Percentiles rank a stretch among this genome's conserved stretches.
Conservation (phyloP, 1,140 invertebrate species). For the Diprion similis region DNA sequence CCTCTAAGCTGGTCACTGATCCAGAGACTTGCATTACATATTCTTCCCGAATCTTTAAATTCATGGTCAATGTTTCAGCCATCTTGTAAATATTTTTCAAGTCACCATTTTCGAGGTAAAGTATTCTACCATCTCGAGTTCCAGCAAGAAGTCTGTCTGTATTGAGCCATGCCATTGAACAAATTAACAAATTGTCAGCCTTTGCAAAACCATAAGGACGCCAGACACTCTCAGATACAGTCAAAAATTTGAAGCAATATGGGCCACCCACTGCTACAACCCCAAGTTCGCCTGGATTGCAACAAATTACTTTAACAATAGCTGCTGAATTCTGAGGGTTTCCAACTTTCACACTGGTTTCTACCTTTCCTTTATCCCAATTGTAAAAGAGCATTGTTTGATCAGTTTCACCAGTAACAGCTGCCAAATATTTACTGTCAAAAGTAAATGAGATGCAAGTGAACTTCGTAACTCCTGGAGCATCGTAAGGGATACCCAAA, state of each 20-base stretch:
- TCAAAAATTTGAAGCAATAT: constrained; percentile 77
- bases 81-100: constrained; percentile 70
- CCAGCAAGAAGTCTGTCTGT: constrained; percentile 79
- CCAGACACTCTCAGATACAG: constrained; percentile 80
- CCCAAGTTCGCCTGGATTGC: constrained; percentile 80
- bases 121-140: constrained; percentile 73
- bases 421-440: constrained; percentile 80
- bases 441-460: constrained; percentile 78
- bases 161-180: constrained; percentile 75
- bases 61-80: constrained; percentile 62
- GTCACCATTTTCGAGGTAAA: constrained; percentile 83
- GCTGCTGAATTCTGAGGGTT: constrained; percentile 67
- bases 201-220: constrained; percentile 84
- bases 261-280: constrained; percentile 77
- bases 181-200: constrained; percentile 76
- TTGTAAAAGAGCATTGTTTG: constrained; percentile 83
- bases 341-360: constrained; percentile 75
- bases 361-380: constrained; percentile 84
- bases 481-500: constrained; percentile 65
- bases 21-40: constrained; percentile 33
- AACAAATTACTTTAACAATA: constrained; percentile 63
- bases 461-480: constrained; percentile 64
- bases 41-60: constrained; percentile 60
- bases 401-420: constrained; percentile 80
- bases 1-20: constrained; percentile 41